These are phyloP conservation scores for Mimachlamys varia DNA, from an alignment of 2,888 invertebrate genomes.

Conservation along the genomic window DNA sequence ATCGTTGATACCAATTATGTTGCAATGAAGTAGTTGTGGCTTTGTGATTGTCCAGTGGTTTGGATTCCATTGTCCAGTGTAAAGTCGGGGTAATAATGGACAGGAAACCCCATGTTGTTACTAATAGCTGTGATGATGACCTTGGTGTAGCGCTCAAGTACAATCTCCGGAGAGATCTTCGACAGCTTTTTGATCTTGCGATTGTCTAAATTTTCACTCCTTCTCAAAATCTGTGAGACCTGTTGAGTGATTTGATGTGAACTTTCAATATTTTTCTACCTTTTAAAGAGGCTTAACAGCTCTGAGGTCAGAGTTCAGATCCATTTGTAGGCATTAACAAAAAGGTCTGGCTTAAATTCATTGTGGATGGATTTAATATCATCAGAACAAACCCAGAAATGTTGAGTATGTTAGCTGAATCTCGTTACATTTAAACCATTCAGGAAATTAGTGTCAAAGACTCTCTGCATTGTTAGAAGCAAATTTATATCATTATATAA, in stretches of 20 bases:
- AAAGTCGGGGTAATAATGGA: conserved; percentile 16
- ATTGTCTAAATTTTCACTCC: not conserved
- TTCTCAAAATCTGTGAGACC: not conserved
- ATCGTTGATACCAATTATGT: conserved; percentile 31
- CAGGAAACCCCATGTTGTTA: conserved; percentile 22
- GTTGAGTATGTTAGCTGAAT: not conserved
- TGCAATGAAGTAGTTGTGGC: conserved; percentile 29
- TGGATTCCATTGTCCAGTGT: conserved; percentile 14
- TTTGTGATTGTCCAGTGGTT: conserved; percentile 20
- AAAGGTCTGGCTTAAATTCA: no score
- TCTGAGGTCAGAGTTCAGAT: not conserved
- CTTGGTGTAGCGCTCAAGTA: not conserved
- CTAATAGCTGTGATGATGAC: not conserved
- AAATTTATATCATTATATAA: not conserved
- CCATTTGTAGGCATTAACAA: not conserved
- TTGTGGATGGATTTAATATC: not conserved
- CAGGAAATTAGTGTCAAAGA: not conserved
- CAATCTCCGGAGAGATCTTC: not conserved
- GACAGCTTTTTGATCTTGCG: not conserved
- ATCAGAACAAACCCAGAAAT: not conserved
- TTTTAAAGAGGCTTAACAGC: not conserved
- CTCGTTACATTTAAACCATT: not conserved
- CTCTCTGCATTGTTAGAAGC: not conserved
- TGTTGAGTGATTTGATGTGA: conserved; percentile 2
- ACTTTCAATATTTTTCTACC: not conserved